Conservation (phyloP, 2,113 vertebrate genomes). For the Percina caprodes region DNA sequence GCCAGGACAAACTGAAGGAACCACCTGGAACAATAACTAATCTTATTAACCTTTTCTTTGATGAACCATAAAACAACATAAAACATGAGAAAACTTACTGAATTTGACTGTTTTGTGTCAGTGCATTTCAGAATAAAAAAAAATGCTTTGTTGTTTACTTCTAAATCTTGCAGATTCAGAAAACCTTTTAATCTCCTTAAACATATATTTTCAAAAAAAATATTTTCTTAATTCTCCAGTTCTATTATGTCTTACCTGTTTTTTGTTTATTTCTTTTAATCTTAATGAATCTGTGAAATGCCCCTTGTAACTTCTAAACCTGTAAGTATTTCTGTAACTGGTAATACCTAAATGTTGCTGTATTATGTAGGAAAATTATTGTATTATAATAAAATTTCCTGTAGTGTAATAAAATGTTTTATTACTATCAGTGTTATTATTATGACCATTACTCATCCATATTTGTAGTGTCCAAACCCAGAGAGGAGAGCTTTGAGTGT, state of each 20-base stretch:
- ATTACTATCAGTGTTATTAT: background rate
- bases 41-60: background rate
- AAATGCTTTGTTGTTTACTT: background rate
- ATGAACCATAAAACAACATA: background rate
- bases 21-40: slow-evolving; percentile 85
- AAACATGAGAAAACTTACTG: background rate
- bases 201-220: background rate
- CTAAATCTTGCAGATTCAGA: background rate
- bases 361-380: background rate
- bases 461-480: slow-evolving; percentile 1
- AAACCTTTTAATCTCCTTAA: background rate
- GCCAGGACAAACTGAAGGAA: slow-evolving; percentile 96
- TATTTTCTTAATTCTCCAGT: background rate
- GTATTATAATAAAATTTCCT: no score
- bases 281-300: background rate
- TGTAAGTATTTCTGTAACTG: no score
- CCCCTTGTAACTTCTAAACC: no score
- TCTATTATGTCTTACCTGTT: background rate
- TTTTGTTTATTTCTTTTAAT: background rate
- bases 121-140: no score
- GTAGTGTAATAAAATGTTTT: background rate
- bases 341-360: background rate
- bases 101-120: background rate
- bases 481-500: background rate
- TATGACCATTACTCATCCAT: background rate